phyloP scores from a whole-genome alignment of 2,797 vertebrate species.

The Catharus ustulatus region DNA sequence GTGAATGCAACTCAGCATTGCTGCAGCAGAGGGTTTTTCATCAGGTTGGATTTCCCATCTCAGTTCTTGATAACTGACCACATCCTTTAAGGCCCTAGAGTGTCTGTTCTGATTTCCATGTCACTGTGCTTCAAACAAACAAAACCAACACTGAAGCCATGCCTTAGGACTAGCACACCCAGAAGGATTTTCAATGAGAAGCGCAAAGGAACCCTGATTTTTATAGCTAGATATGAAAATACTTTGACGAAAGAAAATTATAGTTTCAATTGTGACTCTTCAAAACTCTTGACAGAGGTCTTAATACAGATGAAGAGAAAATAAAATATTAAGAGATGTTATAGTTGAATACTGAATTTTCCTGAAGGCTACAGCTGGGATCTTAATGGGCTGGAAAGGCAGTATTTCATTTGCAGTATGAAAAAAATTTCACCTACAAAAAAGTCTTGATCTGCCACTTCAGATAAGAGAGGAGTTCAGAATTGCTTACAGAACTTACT shows the following conservation, averaged over 20 bases:
- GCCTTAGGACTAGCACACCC: background rate
- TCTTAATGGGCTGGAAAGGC: conserved; percentile 5
- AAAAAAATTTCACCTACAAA: conserved; percentile 7
- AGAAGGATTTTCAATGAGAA: background rate
- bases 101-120: background rate
- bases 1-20: background rate
- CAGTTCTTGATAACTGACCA: background rate
- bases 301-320: conserved; percentile 6
- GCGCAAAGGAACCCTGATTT: background rate
- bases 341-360: conserved; percentile 21
- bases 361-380: background rate
- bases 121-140: background rate
- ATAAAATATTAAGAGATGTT: conserved; percentile 16
- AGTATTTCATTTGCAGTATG: conserved; percentile 16
- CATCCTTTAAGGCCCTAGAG: background rate
- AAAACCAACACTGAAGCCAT: background rate
- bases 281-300: background rate
- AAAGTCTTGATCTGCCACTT: conserved; percentile 16
- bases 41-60: background rate
- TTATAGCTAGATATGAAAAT: background rate
- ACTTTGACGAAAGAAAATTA: background rate
- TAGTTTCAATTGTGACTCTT: background rate
- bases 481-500: background rate
- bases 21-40: background rate
- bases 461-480: conserved; percentile 14